Conservation (phyloP, 1,140 invertebrate genomes). For the Muscidifurax raptorellus region DNA sequence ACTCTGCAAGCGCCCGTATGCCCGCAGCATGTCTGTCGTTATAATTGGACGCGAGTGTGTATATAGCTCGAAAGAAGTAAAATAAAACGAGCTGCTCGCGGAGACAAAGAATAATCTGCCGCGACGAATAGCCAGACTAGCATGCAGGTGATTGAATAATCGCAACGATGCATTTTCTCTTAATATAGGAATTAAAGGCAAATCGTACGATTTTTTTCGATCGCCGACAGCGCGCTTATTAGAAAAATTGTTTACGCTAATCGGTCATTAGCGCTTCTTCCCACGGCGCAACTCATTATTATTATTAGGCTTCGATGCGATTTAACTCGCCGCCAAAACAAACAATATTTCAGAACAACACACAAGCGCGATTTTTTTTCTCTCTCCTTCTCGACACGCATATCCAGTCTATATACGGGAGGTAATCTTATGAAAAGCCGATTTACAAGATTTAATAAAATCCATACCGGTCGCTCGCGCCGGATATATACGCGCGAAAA, state of each 20-base stretch:
- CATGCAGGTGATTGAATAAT: constrained; percentile 35
- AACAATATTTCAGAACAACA: too few species aligned
- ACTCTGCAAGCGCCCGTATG: constrained; percentile 45
- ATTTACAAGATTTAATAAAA: not conserved
- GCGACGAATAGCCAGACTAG: not conserved
- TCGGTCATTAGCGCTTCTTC: not conserved
- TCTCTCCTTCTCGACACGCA: not conserved
- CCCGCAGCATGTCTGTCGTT: constrained; percentile 38
- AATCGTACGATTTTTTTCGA: not conserved
- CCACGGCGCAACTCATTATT: not conserved
- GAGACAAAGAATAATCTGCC: not conserved
- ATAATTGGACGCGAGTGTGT: constrained; percentile 35
- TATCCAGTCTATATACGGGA: not conserved
- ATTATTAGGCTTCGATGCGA: too few species aligned
- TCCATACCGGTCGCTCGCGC: too few species aligned
- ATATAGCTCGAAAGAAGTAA: constrained; percentile 56
- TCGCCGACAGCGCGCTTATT: too few species aligned
- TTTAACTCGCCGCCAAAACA: too few species aligned
- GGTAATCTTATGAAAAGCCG: not conserved
- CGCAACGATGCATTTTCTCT: not conserved
- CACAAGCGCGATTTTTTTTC: too few species aligned
- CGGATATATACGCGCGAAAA: not conserved
- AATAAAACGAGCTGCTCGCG: not conserved
- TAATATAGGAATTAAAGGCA: too few species aligned
- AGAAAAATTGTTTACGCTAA: not conserved